A percentile compares a stretch with the other conserved stretches of the same genome.
Conservation (phyloP, 2,797 vertebrate genomes). For the Falco concolor region DNA sequence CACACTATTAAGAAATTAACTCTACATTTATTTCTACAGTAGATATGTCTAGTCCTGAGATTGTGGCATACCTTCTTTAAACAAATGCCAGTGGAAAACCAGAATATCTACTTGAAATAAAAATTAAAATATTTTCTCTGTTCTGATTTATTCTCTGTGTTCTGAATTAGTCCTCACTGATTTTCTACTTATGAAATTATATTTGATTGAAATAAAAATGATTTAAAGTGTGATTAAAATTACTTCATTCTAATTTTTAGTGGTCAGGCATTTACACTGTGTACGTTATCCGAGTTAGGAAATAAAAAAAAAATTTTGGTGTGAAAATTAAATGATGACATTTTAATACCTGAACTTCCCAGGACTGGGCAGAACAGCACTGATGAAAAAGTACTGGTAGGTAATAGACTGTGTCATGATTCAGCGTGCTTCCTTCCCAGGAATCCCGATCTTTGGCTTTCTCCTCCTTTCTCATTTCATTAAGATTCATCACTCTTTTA, state of each 20-base stretch:
- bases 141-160: background rate
- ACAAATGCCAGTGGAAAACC: background rate
- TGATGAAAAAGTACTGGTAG: background rate
- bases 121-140: background rate
- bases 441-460: slow-evolving; percentile 20
- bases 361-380: background rate
- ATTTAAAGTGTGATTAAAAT: background rate
- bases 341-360: background rate
- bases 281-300: background rate
- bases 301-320: fast-evolving
- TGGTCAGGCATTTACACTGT: background rate
- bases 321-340: background rate
- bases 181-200: background rate
- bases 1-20: background rate
- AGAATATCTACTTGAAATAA: background rate
- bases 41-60: background rate
- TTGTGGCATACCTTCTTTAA: background rate
- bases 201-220: background rate
- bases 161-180: background rate
- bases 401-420: background rate
- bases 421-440: background rate
- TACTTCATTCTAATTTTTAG: background rate
- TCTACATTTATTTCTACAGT: background rate
- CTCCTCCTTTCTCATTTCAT: background rate
- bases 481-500: background rate